Evolutionary conservation across 2,113 vertebrate genomes (phyloP).

Genomic region (Bubo scandiacus): DNA sequence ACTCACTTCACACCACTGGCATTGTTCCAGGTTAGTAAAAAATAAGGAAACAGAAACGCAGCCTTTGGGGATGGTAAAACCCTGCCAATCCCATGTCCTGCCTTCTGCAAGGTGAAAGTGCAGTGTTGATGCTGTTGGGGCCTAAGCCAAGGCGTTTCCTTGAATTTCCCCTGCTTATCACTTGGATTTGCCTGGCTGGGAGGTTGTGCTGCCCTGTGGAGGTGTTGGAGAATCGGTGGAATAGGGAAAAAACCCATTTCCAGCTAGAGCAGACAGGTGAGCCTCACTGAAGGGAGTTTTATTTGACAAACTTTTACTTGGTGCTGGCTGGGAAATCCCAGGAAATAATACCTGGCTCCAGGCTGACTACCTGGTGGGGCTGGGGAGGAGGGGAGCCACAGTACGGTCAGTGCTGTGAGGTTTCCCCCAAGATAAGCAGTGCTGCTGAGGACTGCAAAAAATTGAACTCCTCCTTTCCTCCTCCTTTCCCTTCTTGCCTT

Average conservation of each 20-base stretch:
- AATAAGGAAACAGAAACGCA: neutral
- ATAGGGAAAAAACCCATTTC: neutral
- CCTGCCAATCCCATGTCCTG: neutral
- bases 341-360: neutral
- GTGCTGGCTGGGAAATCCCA: neutral
- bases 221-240: neutral
- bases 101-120: neutral
- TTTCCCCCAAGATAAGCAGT: accelerated
- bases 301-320: neutral
- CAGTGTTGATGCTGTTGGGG: neutral
- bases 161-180: neutral
- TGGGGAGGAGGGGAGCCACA: neutral
- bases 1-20: neutral
- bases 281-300: neutral
- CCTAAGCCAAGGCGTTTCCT: neutral
- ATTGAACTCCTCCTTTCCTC: accelerated
- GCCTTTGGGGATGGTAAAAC: constrained; percentile 46
- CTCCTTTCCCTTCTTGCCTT: neutral
- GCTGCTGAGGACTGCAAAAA: neutral
- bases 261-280: neutral
- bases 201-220: neutral
- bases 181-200: neutral
- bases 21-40: constrained; percentile 28
- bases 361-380: neutral
- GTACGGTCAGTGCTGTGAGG: neutral